Percentiles rank a stretch among this genome's conserved stretches.
These are phyloP conservation scores for Lochmaea crataegi DNA, from an alignment of 2,888 invertebrate genomes.

Conservation along the genomic window DNA sequence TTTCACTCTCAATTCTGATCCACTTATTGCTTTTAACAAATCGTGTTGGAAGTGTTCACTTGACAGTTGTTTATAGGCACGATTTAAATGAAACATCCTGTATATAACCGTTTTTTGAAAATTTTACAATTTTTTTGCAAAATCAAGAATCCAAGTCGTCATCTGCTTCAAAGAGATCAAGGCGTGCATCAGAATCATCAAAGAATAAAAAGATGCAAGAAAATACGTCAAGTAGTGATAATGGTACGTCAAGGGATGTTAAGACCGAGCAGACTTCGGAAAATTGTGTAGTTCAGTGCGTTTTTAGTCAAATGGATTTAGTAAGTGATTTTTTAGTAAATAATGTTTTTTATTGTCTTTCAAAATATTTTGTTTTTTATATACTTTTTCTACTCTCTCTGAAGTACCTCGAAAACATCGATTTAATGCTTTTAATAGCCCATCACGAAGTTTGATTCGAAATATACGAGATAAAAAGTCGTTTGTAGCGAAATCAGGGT, in stretches of 20 bases:
- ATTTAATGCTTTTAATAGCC: too few relatives aligned
- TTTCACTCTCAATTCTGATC: too few relatives aligned
- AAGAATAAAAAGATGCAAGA: constrained; percentile 1
- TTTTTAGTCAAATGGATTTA: constrained; percentile 76
- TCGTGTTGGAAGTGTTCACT: too few relatives aligned
- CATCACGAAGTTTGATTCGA: too few relatives aligned
- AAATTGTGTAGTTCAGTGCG: constrained; percentile 75
- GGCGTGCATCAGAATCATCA: background rate
- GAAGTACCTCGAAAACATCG: too few relatives aligned
- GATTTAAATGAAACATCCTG: background rate
- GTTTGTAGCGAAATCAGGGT: too few relatives aligned
- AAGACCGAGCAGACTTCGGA: constrained; percentile 30
- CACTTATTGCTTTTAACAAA: too few relatives aligned
- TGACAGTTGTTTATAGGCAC: too few relatives aligned
- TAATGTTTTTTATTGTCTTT: background rate
- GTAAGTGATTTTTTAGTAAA: constrained; percentile 62
- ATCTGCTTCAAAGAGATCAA: background rate
- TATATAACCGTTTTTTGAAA: background rate
- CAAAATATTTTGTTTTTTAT: too few relatives aligned
- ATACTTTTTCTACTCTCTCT: too few relatives aligned
- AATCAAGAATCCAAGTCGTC: background rate
- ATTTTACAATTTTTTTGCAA: too few relatives aligned
- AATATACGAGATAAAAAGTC: too few relatives aligned
- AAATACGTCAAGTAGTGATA: background rate
- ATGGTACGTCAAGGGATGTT: constrained; percentile 6